A percentile compares a stretch with the other conserved stretches of the same genome.
phyloP scores from a whole-genome alignment of 2,888 invertebrate species.

The Euphydryas editha region DNA sequence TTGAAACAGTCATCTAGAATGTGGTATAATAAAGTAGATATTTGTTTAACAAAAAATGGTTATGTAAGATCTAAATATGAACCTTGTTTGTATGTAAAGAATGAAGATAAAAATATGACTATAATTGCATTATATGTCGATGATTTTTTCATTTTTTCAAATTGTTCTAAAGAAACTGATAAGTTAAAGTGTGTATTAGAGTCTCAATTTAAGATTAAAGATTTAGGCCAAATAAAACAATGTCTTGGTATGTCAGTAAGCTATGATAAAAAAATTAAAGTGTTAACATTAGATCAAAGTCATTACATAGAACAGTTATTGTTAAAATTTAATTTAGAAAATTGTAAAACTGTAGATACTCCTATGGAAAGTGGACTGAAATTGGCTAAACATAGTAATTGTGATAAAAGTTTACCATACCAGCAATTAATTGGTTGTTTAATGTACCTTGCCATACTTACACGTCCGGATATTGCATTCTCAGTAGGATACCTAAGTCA shows the following conservation, averaged over 20 bases:
- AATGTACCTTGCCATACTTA: constrained; percentile 22
- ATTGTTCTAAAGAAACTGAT: constrained; percentile 7
- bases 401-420: constrained; percentile 14
- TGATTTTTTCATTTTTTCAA: constrained; percentile 29
- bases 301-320: constrained; percentile 19
- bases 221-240: constrained; percentile 19
- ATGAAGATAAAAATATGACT: constrained; percentile 6
- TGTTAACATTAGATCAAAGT: too few species aligned
- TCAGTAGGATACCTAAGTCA: constrained; percentile 17
- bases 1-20: constrained; percentile 18
- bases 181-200: constrained; percentile 11
- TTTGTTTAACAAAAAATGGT: constrained; percentile 13
- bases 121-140: constrained; percentile 28
- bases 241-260: constrained; percentile 21
- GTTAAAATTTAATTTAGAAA: constrained; percentile 11
- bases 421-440: constrained; percentile 17
- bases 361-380: constrained; percentile 19
- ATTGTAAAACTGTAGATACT: constrained; percentile 23
- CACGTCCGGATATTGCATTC: constrained; percentile 14
- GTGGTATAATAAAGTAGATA: constrained; percentile 24
- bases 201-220: constrained; percentile 14
- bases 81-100: constrained; percentile 25
- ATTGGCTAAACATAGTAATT: constrained; percentile 17
- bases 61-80: constrained; percentile 19
- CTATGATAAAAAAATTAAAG: constrained; percentile 18